Evolutionary conservation across 2,113 vertebrate species (phyloP).

Genomic region (Zosterops borbonicus): DNA sequence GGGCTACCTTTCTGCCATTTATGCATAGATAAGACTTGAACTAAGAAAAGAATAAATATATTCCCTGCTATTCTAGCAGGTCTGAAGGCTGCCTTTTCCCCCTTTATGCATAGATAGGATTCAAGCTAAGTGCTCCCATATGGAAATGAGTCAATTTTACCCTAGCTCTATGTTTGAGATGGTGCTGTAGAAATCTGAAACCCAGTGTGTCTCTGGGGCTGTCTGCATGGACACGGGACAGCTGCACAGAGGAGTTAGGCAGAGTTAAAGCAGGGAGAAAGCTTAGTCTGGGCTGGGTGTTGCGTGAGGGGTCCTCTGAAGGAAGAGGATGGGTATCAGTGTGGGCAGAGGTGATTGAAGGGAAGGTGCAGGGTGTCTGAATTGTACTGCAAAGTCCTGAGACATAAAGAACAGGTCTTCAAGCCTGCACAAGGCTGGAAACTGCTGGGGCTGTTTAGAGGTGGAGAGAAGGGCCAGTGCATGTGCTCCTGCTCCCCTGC

Average conservation of each 20-base stretch:
- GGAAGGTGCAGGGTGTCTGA: neutral
- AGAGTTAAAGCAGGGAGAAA: neutral
- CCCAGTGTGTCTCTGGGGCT: neutral
- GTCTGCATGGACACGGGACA: neutral
- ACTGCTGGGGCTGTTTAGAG: neutral
- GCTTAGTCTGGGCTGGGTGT: neutral
- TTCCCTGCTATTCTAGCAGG: neutral
- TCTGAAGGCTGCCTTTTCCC: neutral
- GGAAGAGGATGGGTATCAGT: neutral
- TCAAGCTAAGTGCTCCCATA: neutral
- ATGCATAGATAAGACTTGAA: slow-evolving; percentile 21
- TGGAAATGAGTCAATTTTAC: neutral
- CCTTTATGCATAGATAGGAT: neutral
- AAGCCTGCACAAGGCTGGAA: neutral
- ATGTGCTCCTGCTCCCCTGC: neutral
- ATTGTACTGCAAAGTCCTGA: neutral
- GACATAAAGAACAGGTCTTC: neutral
- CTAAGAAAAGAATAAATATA: slow-evolving; percentile 1
- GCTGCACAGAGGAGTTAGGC: neutral
- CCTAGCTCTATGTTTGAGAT: neutral
- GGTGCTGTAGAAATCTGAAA: neutral
- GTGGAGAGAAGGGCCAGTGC: neutral
- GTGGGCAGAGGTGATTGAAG: neutral
- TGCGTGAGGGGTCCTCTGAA: neutral
- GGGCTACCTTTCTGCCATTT: neutral